Conservation (phyloP, 2,888 invertebrate species). For the Entomobrya multifasciata region DNA sequence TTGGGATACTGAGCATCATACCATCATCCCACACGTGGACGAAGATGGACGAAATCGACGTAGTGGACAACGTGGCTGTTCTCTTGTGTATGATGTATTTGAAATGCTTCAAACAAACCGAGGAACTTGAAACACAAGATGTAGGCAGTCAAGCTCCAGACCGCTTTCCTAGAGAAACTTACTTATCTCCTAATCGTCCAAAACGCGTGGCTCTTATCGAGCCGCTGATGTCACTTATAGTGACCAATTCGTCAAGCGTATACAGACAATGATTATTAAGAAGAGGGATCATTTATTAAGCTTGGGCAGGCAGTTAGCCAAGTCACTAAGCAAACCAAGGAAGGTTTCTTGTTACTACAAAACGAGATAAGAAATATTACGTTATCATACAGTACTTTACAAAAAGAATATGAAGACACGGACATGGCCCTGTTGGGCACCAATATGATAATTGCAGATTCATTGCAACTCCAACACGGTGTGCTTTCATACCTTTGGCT, state of each 20-base stretch:
- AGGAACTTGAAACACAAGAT: not conserved
- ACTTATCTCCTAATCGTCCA: not conserved
- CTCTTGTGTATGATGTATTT: not conserved
- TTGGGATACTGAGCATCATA: not conserved
- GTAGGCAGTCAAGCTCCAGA: not conserved
- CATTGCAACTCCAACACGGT: not conserved
- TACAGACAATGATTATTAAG: not conserved
- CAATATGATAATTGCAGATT: not conserved
- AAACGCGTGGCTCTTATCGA: not conserved
- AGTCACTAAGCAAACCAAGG: not conserved
- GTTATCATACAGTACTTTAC: not conserved
- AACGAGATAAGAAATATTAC: conserved; percentile 4
- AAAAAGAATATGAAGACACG: not conserved
- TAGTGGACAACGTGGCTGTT: not conserved
- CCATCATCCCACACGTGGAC: not conserved
- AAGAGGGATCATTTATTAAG: not conserved
- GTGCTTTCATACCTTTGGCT: not conserved
- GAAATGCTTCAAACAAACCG: not conserved
- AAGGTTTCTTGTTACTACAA: not conserved
- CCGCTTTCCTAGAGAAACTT: not conserved
- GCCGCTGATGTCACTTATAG: not conserved
- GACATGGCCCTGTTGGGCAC: not conserved
- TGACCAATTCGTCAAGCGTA: not conserved
- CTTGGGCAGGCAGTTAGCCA: not conserved
- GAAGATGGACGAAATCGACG: not conserved